Percentiles rank a stretch among this genome's conserved stretches.
These are phyloP conservation scores for Alouatta caraya DNA, from an alignment of 2,797 vertebrate species.

Conservation along the genomic window DNA sequence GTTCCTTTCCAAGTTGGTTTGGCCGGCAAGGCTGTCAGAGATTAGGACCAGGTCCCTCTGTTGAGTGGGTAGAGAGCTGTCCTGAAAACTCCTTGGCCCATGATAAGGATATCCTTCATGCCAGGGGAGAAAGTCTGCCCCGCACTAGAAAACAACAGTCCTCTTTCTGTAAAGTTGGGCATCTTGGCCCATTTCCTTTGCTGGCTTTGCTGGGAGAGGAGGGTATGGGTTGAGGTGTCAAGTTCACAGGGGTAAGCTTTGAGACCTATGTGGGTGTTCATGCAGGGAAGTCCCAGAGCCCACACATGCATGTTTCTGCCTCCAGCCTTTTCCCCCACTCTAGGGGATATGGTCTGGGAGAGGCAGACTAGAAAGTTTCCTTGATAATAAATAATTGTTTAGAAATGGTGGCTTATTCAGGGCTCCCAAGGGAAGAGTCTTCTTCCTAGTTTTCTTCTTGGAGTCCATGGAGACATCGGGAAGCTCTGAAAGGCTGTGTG, in stretches of 20 bases:
- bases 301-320: neutral
- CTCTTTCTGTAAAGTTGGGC: conserved; percentile 8
- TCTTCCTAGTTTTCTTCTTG: conserved; percentile 31
- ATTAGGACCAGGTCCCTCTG: neutral
- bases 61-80: neutral
- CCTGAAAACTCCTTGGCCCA: neutral
- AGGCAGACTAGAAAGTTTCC: conserved; percentile 34
- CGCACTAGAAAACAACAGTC: neutral
- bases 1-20: conserved; percentile 21
- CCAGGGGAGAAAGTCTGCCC: conserved; percentile 16
- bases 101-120: neutral
- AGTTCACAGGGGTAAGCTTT: neutral
- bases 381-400: conserved; percentile 36
- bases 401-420: neutral
- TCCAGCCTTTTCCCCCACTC: neutral
- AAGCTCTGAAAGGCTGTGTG: neutral
- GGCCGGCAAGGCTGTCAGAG: neutral
- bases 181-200: neutral
- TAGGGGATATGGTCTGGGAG: neutral
- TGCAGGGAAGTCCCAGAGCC: neutral
- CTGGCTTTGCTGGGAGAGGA: neutral
- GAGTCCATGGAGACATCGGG: neutral
- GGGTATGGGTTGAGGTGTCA: neutral
- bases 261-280: neutral
- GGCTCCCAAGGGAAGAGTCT: neutral